Evolutionary conservation across 2,113 vertebrate species (phyloP).

Genomic region (Platysteira castanea): DNA sequence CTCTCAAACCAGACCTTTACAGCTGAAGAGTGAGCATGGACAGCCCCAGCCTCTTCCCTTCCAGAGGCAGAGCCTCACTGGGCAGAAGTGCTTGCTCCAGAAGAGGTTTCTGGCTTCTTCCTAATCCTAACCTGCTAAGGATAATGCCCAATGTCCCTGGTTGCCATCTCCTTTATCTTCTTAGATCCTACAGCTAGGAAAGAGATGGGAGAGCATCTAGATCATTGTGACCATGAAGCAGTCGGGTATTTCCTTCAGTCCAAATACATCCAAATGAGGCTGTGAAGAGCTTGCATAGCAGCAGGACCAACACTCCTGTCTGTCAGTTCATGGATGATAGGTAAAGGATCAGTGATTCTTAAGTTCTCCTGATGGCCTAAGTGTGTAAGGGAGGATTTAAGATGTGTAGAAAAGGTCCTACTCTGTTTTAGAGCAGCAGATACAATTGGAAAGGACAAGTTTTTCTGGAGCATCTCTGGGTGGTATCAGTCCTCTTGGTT

Average conservation of each 20-base stretch:
- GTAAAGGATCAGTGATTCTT: not conserved
- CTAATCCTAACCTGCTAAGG: not conserved
- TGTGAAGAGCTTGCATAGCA: not conserved
- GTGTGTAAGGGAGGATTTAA: not conserved
- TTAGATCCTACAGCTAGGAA: not conserved
- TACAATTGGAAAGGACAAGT: not conserved
- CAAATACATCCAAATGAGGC: not conserved
- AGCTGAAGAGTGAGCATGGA: fast-evolving
- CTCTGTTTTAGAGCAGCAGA: not conserved
- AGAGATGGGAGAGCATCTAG: not conserved
- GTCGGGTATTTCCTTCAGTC: not conserved
- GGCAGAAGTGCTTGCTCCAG: not conserved
- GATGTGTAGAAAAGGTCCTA: not conserved
- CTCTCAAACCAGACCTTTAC: not conserved
- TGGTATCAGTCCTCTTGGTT: not conserved
- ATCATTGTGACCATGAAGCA: not conserved
- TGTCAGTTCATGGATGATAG: not conserved
- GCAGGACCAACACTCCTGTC: not conserved
- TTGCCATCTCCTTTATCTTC: not conserved
- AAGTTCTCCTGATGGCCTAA: not conserved
- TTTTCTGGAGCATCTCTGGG: not conserved
- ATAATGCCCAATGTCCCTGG: not conserved
- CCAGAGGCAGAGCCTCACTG: not conserved
- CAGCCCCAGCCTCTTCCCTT: not conserved
- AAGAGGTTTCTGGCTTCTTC: not conserved